Conservation (phyloP, 2,113 vertebrate genomes). For the Chaetops frenatus region DNA sequence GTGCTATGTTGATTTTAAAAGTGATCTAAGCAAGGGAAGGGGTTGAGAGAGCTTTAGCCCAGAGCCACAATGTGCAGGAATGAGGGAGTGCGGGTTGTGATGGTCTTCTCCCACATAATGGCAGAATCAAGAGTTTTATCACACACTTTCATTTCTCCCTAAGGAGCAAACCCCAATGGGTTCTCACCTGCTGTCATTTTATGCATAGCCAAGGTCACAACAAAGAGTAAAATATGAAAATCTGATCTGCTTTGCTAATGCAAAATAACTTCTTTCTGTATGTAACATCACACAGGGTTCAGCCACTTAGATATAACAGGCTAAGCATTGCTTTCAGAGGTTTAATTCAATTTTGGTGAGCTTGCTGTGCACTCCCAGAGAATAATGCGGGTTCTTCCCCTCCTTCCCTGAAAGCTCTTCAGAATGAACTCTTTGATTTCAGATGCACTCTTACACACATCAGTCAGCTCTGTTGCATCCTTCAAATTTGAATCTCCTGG, state of each 20-base stretch:
- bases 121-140: neutral
- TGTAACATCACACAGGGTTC: slow-evolving; percentile 13
- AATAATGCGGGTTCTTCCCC: neutral
- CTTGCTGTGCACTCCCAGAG: neutral
- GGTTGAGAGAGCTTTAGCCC: neutral
- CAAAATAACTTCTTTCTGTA: neutral
- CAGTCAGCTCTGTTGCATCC: neutral
- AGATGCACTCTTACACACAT: neutral
- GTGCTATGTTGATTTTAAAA: neutral
- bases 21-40: neutral
- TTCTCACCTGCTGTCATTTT: slow-evolving; percentile 6
- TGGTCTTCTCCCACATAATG: neutral
- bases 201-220: neutral
- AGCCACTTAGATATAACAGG: slow-evolving; percentile 1
- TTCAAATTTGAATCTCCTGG: neutral
- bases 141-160: neutral
- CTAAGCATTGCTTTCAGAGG: slow-evolving; percentile 11
- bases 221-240: slow-evolving; percentile 45
- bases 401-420: neutral
- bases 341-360: slow-evolving; percentile 44
- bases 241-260: slow-evolving; percentile 18
- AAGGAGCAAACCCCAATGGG: neutral
- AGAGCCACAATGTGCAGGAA: neutral
- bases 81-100: neutral
- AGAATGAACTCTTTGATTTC: slow-evolving; percentile 3